Evolutionary conservation across 2,113 vertebrate species (phyloP).

Genomic region (Sebastes fasciatus): DNA sequence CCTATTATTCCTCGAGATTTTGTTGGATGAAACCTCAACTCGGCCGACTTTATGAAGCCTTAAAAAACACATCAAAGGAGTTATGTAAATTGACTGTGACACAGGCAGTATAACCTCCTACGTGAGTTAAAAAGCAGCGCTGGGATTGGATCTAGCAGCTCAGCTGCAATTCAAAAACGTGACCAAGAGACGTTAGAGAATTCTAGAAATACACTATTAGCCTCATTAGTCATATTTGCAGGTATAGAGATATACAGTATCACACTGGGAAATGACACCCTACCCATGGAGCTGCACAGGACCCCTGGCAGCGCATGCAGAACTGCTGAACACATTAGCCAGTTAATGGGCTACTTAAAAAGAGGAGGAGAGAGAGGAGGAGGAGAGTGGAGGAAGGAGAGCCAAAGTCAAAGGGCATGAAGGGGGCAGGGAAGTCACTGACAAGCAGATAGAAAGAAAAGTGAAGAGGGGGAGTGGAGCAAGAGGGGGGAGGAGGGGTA

Average conservation of each 20-base stretch:
- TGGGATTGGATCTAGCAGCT: constrained; percentile 19
- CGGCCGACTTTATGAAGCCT: constrained; percentile 4
- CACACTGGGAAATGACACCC: constrained; percentile 55
- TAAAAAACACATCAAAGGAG: constrained; percentile 45
- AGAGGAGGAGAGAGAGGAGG: constrained; percentile 30
- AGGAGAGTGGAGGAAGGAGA: constrained; percentile 22
- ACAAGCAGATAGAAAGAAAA: constrained; percentile 46
- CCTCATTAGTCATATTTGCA: constrained; percentile 50
- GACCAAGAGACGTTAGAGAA: constrained; percentile 21
- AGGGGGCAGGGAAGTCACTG: constrained; percentile 58
- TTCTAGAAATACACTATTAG: constrained; percentile 38
- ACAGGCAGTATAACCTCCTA: constrained; percentile 26
- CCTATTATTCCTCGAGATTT: background rate
- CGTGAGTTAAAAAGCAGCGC: constrained; percentile 42
- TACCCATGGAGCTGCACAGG: constrained; percentile 29
- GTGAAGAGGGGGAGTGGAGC: constrained; percentile 42
- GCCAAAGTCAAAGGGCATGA: constrained; percentile 70
- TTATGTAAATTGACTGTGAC: constrained; percentile 45
- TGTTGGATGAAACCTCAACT: constrained; percentile 12
- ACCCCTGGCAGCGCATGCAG: constrained; percentile 52
- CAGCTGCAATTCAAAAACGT: constrained; percentile 22
- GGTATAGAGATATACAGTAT: constrained; percentile 12
- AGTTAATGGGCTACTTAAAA: constrained; percentile 60
- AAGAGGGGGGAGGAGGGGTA: constrained; percentile 36
- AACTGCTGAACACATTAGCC: constrained; percentile 72